Evolutionary conservation across 1,140 invertebrate species (phyloP).

Genomic region (Araneus ventricosus): DNA sequence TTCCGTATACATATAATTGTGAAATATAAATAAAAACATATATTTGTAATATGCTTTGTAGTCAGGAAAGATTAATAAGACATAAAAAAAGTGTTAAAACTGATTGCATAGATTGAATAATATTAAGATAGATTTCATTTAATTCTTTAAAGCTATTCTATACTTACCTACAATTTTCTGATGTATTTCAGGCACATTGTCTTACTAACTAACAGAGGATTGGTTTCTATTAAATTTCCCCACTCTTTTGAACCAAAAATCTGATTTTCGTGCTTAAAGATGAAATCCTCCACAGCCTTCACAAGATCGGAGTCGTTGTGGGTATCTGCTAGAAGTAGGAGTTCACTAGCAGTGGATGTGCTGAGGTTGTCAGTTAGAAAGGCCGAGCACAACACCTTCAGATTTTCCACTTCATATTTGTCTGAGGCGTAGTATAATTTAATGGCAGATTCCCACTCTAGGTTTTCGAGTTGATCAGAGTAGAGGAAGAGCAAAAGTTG

Average conservation of each 20-base stretch:
- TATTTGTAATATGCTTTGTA: no score
- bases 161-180: not conserved
- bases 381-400: not conserved
- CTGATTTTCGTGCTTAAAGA: not conserved
- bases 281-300: not conserved
- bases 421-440: not conserved
- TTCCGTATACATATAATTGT: no score
- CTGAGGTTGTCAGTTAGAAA: not conserved
- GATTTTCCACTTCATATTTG: not conserved
- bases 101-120: no score
- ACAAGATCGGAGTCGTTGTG: not conserved
- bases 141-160: no score
- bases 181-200: not conserved
- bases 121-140: no score
- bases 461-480: not conserved
- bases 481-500: not conserved
- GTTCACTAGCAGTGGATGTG: not conserved
- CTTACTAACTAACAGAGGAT: not conserved
- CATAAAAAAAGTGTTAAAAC: no score
- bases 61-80: no score
- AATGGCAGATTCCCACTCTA: not conserved
- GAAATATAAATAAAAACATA: no score
- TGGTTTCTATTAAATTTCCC: not conserved
- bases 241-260: not conserved
- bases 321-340: not conserved